Evolutionary conservation across 1,140 invertebrate genomes (phyloP).

Genomic region (Sesamia nonagrioides): DNA sequence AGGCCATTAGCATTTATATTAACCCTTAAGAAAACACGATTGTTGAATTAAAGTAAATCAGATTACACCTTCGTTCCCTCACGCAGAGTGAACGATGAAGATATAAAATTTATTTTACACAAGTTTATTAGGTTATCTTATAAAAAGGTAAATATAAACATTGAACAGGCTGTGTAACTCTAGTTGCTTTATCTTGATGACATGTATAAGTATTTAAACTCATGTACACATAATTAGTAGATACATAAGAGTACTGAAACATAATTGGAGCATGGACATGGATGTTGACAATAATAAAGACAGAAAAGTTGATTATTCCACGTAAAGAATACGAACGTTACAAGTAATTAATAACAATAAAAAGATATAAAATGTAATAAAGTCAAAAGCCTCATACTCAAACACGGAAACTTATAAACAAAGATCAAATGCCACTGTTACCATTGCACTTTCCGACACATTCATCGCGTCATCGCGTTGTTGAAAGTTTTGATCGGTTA

Average conservation of each 20-base stretch:
- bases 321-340: too few species aligned
- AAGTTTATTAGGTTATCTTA: conserved; percentile 20
- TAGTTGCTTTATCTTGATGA: not conserved
- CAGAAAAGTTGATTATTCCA: too few species aligned
- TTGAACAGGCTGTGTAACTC: not conserved
- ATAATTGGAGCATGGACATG: too few species aligned
- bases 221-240: not conserved
- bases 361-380: too few species aligned
- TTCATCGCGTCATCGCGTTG: not conserved
- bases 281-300: too few species aligned
- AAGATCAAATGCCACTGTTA: not conserved
- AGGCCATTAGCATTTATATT: conserved; percentile 74
- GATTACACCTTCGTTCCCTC: conserved; percentile 53
- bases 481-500: too few species aligned
- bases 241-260: not conserved
- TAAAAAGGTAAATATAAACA: not conserved
- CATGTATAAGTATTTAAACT: conserved; percentile 8
- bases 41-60: conserved; percentile 62
- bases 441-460: not conserved
- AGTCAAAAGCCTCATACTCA: too few species aligned
- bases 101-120: not conserved
- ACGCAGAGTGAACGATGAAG: conserved; percentile 21
- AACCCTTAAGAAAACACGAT: conserved; percentile 67
- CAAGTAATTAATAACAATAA: too few species aligned
- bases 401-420: too few species aligned